Percentiles rank a stretch among this genome's conserved stretches.
Evolutionary conservation across 2,797 vertebrate genomes (phyloP).

Genomic region (Centroberyx gerrardi): DNA sequence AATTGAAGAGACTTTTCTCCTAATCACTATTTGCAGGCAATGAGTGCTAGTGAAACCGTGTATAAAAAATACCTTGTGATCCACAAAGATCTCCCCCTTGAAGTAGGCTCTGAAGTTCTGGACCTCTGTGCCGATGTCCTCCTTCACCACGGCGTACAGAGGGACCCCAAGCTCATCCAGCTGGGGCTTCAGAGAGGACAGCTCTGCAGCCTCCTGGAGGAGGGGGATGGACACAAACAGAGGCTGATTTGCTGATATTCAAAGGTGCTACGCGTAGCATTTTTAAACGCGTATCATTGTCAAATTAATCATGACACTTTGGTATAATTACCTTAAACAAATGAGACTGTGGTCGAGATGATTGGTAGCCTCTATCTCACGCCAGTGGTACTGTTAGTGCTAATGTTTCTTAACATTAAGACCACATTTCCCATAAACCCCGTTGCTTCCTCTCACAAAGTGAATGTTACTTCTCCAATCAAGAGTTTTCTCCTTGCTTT

Average conservation of each 20-base stretch:
- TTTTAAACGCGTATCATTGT: too few relatives aligned
- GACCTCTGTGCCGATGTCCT: slow-evolving; percentile 88
- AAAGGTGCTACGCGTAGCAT: too few relatives aligned
- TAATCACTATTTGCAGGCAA: not conserved
- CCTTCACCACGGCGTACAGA: slow-evolving; percentile 91
- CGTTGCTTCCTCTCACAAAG: too few relatives aligned
- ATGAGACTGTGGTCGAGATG: too few relatives aligned
- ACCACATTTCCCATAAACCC: too few relatives aligned
- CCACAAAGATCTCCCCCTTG: slow-evolving; percentile 90
- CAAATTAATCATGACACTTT: too few relatives aligned
- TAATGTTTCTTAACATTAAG: too few relatives aligned
- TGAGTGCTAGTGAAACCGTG: not conserved
- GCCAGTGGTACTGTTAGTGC: too few relatives aligned
- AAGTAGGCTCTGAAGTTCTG: slow-evolving; percentile 89
- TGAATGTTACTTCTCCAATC: too few relatives aligned
- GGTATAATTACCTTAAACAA: too few relatives aligned
- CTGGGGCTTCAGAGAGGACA: slow-evolving; percentile 89
- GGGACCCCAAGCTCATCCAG: slow-evolving; percentile 87
- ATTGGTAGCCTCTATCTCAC: too few relatives aligned
- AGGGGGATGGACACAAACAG: not conserved
- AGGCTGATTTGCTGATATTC: not conserved
- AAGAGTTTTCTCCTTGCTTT: too few relatives aligned
- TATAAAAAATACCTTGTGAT: slow-evolving; percentile 83
- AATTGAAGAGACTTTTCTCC: not conserved
- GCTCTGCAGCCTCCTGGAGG: slow-evolving; percentile 88